Conservation (phyloP, 2,888 invertebrate species). For the Malacosoma neustria region DNA sequence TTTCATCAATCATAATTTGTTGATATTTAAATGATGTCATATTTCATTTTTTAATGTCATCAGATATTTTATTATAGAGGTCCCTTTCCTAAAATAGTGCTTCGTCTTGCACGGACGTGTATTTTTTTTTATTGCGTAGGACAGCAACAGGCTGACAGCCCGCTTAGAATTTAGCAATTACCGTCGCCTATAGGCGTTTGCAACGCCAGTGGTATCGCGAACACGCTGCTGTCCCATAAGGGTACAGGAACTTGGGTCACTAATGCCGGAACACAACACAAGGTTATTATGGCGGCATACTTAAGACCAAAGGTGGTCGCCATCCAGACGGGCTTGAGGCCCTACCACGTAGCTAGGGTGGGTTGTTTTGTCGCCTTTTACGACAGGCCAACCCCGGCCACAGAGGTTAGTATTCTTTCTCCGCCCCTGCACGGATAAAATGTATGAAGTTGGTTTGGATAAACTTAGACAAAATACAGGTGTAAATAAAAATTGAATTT, state of each 20-base stretch:
- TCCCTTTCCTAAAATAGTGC: no score
- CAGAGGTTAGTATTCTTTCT: background rate
- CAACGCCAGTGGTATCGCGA: background rate
- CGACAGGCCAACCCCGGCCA: no score
- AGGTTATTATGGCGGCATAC: background rate
- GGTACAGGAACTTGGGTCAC: background rate
- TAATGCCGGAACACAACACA: background rate
- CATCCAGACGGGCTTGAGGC: background rate
- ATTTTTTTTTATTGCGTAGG: background rate
- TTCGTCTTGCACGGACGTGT: no score
- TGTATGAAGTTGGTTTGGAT: no score
- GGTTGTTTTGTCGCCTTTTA: background rate
- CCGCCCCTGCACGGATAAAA: background rate
- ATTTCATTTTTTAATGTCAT: no score
- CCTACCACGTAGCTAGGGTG: background rate
- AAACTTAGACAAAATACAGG: no score
- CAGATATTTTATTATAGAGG: no score
- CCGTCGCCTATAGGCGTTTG: background rate
- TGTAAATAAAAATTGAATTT: no score
- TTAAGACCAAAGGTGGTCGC: background rate
- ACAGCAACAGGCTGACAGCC: background rate
- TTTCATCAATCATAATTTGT: no score
- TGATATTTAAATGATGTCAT: no score
- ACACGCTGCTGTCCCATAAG: background rate
- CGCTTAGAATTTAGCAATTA: background rate